Base-by-base conservation (phyloP, 53 echinoderm and acorn worm genomes). In the Antedon mediterranea region DNA sequence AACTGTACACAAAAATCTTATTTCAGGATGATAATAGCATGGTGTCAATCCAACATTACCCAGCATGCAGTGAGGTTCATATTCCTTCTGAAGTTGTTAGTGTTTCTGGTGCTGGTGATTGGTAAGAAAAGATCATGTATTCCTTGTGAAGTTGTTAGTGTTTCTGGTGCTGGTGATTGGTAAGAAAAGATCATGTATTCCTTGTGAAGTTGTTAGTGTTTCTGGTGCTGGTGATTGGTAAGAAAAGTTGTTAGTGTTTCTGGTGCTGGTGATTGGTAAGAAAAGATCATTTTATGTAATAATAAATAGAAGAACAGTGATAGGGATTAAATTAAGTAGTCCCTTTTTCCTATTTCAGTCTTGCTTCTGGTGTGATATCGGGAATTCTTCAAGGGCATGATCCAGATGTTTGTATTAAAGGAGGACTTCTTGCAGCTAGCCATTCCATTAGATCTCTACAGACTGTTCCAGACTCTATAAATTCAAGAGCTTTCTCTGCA, bases 171-270 rank as follows among this genome's bases (percentile, higher is more conserved):
- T n/a, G n/a, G n/a, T n/a, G n/a, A n/a, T n/a, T n/a, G n/a, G n/a
- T n/a, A n/a, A n/a, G n/a, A 37, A 37, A 37, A 6, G 4, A 6
- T 37, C n/a, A n/a, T n/a, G n/a, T n/a, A n/a, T n/a, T n/a, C n/a
- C n/a, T n/a, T n/a, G n/a, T n/a, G n/a, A n/a, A n/a, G n/a, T n/a
- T 26, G 73, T 78, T 73, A 92, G 89, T 77, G 97, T 95, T 23
- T 95, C 97, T 18, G 97, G 97, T 73, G 97, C 92, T 71, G 97
- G 97, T 30, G 97, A 95, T 43, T 95, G 97, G 97, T 95, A 72
- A 87, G 94, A n/a, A n/a, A n/a, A n/a, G n/a, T 34, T 27, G 14
- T 42, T 30, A 33, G n/a, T 74, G 23, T 30, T n/a, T n/a, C n/a
- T n/a, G n/a, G n/a, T n/a, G n/a, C n/a, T n/a, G n/a, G n/a, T n/a